phyloP scores from a whole-genome alignment of 2,888 invertebrate species.

The Lacanobia wlatinum region DNA sequence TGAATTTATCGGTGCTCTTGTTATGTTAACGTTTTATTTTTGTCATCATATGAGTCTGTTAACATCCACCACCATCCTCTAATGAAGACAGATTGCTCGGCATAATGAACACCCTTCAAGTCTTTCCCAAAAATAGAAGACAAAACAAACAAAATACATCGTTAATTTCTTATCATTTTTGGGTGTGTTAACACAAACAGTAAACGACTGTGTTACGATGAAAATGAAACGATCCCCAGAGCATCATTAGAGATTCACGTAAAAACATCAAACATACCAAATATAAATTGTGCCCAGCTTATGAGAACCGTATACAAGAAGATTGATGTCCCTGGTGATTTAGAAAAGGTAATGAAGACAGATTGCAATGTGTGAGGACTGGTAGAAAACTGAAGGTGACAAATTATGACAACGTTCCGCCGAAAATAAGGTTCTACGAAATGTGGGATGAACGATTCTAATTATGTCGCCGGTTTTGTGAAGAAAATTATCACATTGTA shows the following conservation, averaged over 20 bases:
- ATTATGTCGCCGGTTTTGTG: neutral
- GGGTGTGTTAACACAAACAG: neutral
- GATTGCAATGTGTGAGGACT: constrained; percentile 41
- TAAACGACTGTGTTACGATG: neutral
- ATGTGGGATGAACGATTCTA: constrained; percentile 30
- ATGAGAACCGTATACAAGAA: constrained; percentile 39
- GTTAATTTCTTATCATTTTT: neutral
- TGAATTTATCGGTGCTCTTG: neutral
- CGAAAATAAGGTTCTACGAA: constrained; percentile 20
- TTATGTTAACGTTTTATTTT: neutral
- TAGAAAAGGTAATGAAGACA: constrained; percentile 61
- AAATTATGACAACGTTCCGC: constrained; percentile 47
- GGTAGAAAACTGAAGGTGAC: constrained; percentile 51
- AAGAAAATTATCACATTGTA: neutral
- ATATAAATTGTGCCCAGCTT: constrained; percentile 36
- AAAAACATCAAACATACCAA: constrained; percentile 17
- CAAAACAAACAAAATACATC: neutral
- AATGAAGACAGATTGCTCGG: neutral
- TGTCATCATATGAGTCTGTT: neutral
- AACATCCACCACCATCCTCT: no score
- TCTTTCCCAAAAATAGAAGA: neutral
- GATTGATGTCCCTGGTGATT: constrained; percentile 60
- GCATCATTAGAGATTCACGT: constrained; percentile 14
- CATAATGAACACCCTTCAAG: neutral
- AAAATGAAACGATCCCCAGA: neutral